Base-by-base conservation (phyloP, 1,140 invertebrate genomes). In the Plectrocnemia conspersa region DNA sequence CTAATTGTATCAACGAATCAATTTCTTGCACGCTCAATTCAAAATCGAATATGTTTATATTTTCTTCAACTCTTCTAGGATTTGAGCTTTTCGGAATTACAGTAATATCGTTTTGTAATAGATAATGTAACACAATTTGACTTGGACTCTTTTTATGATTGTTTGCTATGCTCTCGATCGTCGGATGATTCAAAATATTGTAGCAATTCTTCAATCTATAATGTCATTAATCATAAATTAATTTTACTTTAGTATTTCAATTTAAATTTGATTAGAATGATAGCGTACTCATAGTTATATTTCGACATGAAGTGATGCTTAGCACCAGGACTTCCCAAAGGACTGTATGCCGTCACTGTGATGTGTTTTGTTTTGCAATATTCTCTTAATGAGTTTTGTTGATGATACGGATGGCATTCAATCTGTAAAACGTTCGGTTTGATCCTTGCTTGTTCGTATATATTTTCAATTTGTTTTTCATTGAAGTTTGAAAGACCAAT, bases 401-500 rank as follows among this genome's bases (percentile, higher is more conserved):
- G 89, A 56, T 88, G 78, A 63, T 90, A 91, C 0, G 84, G 81
- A 67, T 95, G 89, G 25, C 89, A 73, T 66, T 94, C 91, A 15
- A 93, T 50, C 41, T 61, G 59, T 42, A 61, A 23, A 4, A 61
- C 59, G 13, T 61, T 50, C 15, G 59, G 59, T 19, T 58, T 61
- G 1, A 57, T 42, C 3, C 18, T 49, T n/a, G 50, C 52, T 25
- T 23, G 38, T 24, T 33, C 16, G 36, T 36, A 57, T n/a, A 61
- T 61, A 22, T 77, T 75, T 42, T 74, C 59, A 42, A 89, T 79
- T 72, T 90, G 87, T 6, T 70, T 62, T 56, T 80, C 72, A 64
- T 86, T 90, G 61, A 90, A 91, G 64, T 91, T 91, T 18, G 88
- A 90, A 3, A 91, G 58, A 1, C 88, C 88, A 63, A 91, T 84